phyloP scores from a whole-genome alignment of 2,797 vertebrate species.

The Chrysocyon brachyurus region DNA sequence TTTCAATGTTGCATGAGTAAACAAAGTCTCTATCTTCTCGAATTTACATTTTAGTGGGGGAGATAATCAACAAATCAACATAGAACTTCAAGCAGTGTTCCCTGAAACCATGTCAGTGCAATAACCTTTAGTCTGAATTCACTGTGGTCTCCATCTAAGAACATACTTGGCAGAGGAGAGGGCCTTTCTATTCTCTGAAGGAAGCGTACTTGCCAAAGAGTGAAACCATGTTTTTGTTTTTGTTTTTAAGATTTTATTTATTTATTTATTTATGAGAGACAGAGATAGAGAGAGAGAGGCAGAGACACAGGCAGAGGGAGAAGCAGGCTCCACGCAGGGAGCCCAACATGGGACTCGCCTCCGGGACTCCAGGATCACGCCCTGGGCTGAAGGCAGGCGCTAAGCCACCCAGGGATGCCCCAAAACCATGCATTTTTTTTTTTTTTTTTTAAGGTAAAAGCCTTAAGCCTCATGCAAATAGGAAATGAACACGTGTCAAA shows the following conservation, averaged over 20 bases:
- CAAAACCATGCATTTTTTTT: not conserved
- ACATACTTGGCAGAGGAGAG: not conserved
- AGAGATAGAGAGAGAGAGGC: too few relatives aligned
- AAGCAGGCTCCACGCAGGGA: too few relatives aligned
- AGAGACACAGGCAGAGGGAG: not conserved
- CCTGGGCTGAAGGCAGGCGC: too few relatives aligned
- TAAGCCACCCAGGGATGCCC: too few relatives aligned
- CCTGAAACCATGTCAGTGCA: not conserved
- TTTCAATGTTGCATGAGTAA: not conserved
- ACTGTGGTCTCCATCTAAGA: not conserved
- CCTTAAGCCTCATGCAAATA: not conserved
- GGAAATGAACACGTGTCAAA: not conserved
- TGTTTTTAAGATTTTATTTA: not conserved
- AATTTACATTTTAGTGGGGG: not conserved
- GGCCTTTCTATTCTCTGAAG: not conserved
- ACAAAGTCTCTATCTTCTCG: not conserved
- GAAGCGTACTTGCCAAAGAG: not conserved
- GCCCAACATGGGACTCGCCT: accelerated
- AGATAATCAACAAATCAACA: conserved; percentile 20
- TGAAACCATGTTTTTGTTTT: not conserved
- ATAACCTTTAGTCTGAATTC: conserved; percentile 18
- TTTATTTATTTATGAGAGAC: too few relatives aligned
- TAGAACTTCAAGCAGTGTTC: not conserved
- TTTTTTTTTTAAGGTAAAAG: not conserved
- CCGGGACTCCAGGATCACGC: too few relatives aligned